Conservation (phyloP, 2,888 invertebrate genomes). For the Diplolepis rosae region DNA sequence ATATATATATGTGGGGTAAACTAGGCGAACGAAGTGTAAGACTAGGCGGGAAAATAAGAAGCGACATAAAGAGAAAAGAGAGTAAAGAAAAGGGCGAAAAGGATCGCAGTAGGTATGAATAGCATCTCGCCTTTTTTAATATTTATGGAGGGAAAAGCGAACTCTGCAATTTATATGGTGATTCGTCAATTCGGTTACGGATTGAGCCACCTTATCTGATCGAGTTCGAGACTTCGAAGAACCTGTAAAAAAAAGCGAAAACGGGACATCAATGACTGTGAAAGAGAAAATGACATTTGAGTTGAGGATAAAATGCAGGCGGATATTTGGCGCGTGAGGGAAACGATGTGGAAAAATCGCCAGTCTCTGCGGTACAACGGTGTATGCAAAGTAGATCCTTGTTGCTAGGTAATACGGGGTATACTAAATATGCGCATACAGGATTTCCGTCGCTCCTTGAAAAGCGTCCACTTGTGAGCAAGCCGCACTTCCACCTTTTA, state of each 20-base stretch:
- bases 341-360: constrained; percentile 54
- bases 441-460: constrained; percentile 55
- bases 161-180: constrained; percentile 52
- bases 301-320: background rate
- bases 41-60: constrained; percentile 40
- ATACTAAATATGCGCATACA: constrained; percentile 64
- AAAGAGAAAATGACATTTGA: constrained; percentile 36
- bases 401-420: constrained; percentile 61
- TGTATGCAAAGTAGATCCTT: constrained; percentile 48
- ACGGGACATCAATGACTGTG: constrained; percentile 38
- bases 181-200: constrained; percentile 49
- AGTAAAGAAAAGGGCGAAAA: constrained; percentile 38
- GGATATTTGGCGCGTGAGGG: constrained; percentile 39
- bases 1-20: constrained; percentile 40
- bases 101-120: constrained; percentile 46
- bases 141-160: constrained; percentile 45
- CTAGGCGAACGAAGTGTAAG: constrained; percentile 43
- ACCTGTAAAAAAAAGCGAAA: constrained; percentile 28
- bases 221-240: constrained; percentile 30
- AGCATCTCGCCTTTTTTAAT: constrained; percentile 50
- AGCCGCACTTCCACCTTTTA: constrained; percentile 46
- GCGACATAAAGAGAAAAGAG: background rate
- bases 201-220: constrained; percentile 45
- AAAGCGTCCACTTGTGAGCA: constrained; percentile 54
- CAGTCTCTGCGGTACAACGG: constrained; percentile 45